Base-by-base conservation (phyloP, 1,140 invertebrate genomes). In the Penaeus vannamei region DNA sequence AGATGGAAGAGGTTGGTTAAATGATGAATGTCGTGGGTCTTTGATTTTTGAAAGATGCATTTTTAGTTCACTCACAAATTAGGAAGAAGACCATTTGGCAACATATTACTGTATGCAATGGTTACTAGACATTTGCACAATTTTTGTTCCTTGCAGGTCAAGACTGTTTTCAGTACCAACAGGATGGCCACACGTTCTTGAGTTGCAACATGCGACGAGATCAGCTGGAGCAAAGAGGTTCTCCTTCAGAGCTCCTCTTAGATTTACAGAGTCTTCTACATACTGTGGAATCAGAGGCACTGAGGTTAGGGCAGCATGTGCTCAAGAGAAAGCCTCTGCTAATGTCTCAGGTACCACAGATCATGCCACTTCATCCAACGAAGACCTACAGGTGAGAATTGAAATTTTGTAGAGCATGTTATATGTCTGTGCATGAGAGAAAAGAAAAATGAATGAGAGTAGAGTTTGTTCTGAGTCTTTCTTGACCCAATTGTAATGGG, bases 151-250 rank as follows among this genome's bases (percentile, higher is more conserved):
- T 91, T 87, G 19, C 86, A 92, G 93, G 93, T n/a, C 94, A 94
- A 91, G 93, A 93, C 85, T 95, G 94, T 89, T 93, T 94, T 64
- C 94, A 94, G 91, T 93, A 93, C 66, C 92, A 93, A n/a, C 93
- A 94, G 72, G 93, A 94, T 87, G 92, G 93, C 8, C 93, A 93
- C 87, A 92, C 92, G 19, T 92, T 94, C 60, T 92, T 95, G 17
- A 94, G 94, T 32, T 95, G 94, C 92, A 93, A 94, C 91, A 92
- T 94, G 91, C 80, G 92, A 82, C 95, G 95, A 0, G 93, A 93
- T 46, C 94, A 94, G 64, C 92, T 93, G 46, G 93, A 93, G 72
- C 92, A 93, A n/a, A 60, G 88, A 53, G 86, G 86, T 2, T 90
- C 89, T 32, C 79, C 91, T 60, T 88, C 91, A 61, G 91, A 90